phyloP scores from a whole-genome alignment of 1,140 invertebrate species.

The Sitodiplosis mosellana region DNA sequence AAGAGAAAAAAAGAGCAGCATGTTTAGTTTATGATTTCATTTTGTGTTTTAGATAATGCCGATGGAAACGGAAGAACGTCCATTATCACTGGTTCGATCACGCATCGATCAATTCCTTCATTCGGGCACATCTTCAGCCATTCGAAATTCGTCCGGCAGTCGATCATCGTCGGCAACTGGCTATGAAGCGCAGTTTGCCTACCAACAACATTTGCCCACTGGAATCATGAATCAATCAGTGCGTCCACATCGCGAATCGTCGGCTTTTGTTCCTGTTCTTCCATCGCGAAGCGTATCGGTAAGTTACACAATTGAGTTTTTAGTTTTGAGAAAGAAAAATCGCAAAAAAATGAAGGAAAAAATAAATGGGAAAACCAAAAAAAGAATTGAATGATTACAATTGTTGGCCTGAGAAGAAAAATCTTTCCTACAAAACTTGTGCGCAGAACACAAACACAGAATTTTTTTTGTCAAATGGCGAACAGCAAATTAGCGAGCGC shows the following conservation, averaged over 20 bases:
- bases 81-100: conserved; percentile 20
- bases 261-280: conserved; percentile 66
- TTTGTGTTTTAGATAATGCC: conserved; percentile 11
- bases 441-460: no score
- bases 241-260: conserved; percentile 48
- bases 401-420: no score
- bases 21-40: neutral
- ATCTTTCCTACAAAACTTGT: no score
- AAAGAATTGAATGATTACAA: no score
- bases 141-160: conserved; percentile 27
- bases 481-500: no score
- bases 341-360: no score
- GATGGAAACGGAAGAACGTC: conserved; percentile 16
- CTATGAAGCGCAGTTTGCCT: conserved; percentile 46
- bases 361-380: no score
- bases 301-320: conserved; percentile 29
- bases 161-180: conserved; percentile 28
- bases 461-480: no score
- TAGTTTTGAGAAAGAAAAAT: no score
- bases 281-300: conserved; percentile 50
- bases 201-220: conserved; percentile 42
- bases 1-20: no score
- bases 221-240: conserved; percentile 26
- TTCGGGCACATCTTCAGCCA: conserved; percentile 17
- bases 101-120: conserved; percentile 37